Base-by-base conservation (phyloP, 2,113 vertebrate species). In the Regulus satrapa region DNA sequence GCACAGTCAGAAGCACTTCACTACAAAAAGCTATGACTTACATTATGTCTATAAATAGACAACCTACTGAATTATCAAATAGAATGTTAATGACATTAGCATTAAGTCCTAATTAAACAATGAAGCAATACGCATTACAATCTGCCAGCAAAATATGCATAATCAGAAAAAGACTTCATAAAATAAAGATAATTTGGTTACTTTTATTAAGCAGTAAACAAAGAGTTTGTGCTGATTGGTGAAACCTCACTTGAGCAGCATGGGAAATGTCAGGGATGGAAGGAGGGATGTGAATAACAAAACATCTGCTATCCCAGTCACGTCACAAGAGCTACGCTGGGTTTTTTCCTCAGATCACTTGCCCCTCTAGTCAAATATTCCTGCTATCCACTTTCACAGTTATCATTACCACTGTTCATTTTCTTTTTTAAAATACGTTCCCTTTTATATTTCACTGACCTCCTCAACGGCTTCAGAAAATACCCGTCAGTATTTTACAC, bases 91-190 rank as follows among this genome's bases (percentile, higher is more conserved):
- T 95, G 83, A 55, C 93, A 97, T 96, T 94, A 94, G 72, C 90
- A 97, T 97, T 97, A 96, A 85, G 84, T 89, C 84, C 58, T 93
- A 97, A 97, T 96, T 96, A 97, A 97, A 97, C 78, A 97, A 97
- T 83, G 93, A 95, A 95, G 92, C 43, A 79, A 91, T 90, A 95
- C 52, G 85, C 75, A 88, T 81, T 85, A 81, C 56, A 95, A 85
- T 90, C 84, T 97, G 80, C 87, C 86, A 89, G 77, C 40, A 86
- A 97, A 96, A 88, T 62, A 84, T 43, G 66, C 41, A 73, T 78
- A 97, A 96, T 81, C 91, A 97, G 73, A 90, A 95, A 89, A 38
- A 64, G 79, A 94, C 67, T 80, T 86, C 8, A 74, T 43, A 29
- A 85, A 84, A 90, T 68, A 97, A 90, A 63, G 86, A n/a, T 66